These are phyloP conservation scores for Desmodus rotundus DNA, from an alignment of 2,113 vertebrate species.

Conservation along the genomic window DNA sequence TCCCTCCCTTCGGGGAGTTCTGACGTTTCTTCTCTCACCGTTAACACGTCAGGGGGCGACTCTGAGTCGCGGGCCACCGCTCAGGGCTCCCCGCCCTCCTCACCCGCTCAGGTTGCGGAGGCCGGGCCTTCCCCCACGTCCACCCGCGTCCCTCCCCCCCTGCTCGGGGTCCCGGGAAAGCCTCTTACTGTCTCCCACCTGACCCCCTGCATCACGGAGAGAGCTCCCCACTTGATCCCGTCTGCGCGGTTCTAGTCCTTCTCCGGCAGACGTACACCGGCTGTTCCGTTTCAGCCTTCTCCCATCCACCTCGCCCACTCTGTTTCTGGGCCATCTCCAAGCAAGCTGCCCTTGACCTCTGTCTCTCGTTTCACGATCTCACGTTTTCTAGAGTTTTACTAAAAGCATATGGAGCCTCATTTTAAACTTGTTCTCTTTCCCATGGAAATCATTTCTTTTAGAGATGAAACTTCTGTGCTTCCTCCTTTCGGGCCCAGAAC, in stretches of 20 bases:
- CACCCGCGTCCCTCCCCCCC: too few species aligned
- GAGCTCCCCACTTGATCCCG: neutral
- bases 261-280: neutral
- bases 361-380: neutral
- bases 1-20: neutral
- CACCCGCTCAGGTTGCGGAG: neutral
- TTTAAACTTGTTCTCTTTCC: neutral
- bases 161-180: neutral
- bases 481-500: neutral
- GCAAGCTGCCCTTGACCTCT: neutral
- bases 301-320: neutral
- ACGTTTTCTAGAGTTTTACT: neutral
- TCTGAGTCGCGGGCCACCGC: neutral
- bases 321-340: rapidly evolving
- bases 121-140: too few species aligned
- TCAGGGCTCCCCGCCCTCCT: neutral
- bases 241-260: neutral
- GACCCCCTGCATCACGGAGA: neutral
- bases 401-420: neutral
- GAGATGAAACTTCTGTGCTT: neutral
- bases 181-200: neutral
- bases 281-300: neutral
- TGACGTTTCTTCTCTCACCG: neutral
- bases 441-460: neutral
- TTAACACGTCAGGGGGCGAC: neutral